Base-by-base conservation (phyloP, 2,888 invertebrate genomes). In the Pardosa pseudoannulata region DNA sequence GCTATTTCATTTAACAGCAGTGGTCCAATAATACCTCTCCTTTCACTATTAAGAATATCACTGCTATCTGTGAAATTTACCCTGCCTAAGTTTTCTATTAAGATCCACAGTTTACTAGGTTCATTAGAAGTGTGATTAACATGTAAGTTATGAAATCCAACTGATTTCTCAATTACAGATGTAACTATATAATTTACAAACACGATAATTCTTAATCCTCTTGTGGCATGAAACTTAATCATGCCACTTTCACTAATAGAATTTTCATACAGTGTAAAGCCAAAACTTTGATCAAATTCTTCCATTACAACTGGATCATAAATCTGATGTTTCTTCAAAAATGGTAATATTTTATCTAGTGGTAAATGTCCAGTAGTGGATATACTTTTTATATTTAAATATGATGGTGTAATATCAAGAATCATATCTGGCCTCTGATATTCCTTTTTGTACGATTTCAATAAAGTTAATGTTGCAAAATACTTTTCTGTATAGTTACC, bases 181-280 rank as follows among this genome's bases (percentile, higher is more conserved):
- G 87, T 71, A 65, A 89, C 74, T 39, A 87, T 83, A 9, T 79
- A 82, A 65, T 90, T 92, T 0, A 93, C 90, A 31, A 93, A 83
- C 13, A 93, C 92, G 88, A 93, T 91, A 0, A 93, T 93, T 72
- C 93, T 92, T 90, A 94, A 94, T 82, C 92, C 88, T 28, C 91
- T 90, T 31, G 67, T 56, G 0, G 89, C 89, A n/a, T 87, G 74
- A 36, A 91, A 89, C 11, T 64, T 88, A 16, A 90, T 67, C n/a
- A 80, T 83, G 29, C 88, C 76, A 11, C 89, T 89, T 23, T 74
- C 79, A 1, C 82, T 64, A 3, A 91, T 88, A 7, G 79, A 88
- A 85, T 92, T 93, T 39, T 93, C 89, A 90, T 94, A 94, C 32
- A 93, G 89, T 19, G 93, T 92, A 89, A 93, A 94, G 0, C 94